phyloP scores from a whole-genome alignment of 1,140 invertebrate species.

The Saccostrea cuccullata region DNA sequence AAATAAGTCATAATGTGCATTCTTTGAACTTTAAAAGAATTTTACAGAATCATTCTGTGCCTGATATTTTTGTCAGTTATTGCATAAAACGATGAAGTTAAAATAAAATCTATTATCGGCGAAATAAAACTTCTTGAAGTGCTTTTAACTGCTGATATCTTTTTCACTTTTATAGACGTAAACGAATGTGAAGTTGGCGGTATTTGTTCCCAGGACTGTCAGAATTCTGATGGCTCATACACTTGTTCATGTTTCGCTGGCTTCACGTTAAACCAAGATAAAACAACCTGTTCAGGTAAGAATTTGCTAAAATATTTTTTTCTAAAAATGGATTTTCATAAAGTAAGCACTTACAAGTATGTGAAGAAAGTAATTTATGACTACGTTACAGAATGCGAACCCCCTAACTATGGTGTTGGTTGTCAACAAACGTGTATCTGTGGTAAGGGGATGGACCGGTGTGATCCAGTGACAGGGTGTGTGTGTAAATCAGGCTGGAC shows the following conservation, averaged over 20 bases:
- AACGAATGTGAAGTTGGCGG: slow-evolving; percentile 45
- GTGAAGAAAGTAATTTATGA: background rate
- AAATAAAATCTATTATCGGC: too few species aligned
- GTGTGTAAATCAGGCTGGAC: slow-evolving; percentile 66
- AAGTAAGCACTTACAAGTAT: background rate
- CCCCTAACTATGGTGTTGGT: slow-evolving; percentile 56
- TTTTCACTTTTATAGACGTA: slow-evolving; percentile 44
- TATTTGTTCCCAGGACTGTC: slow-evolving; percentile 48
- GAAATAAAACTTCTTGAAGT: background rate
- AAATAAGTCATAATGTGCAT: too few species aligned
- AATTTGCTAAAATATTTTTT: background rate
- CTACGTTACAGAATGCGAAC: slow-evolving; percentile 54
- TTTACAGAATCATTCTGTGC: too few species aligned
- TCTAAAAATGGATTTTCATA: background rate
- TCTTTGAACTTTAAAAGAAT: too few species aligned
- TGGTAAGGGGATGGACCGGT: slow-evolving; percentile 49
- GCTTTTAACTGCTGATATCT: too few species aligned
- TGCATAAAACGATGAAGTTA: too few species aligned
- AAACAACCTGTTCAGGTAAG: slow-evolving; percentile 39
- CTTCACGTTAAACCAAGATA: slow-evolving; percentile 45
- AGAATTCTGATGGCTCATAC: slow-evolving; percentile 51
- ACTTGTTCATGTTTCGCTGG: slow-evolving; percentile 50
- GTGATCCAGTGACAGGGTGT: slow-evolving; percentile 61
- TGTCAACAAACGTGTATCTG: slow-evolving; percentile 63
- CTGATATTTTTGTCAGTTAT: too few species aligned